A percentile compares a stretch with the other conserved stretches of the same genome.
phyloP scores from a whole-genome alignment of 2,888 invertebrate species.

The Torymus auratus region DNA sequence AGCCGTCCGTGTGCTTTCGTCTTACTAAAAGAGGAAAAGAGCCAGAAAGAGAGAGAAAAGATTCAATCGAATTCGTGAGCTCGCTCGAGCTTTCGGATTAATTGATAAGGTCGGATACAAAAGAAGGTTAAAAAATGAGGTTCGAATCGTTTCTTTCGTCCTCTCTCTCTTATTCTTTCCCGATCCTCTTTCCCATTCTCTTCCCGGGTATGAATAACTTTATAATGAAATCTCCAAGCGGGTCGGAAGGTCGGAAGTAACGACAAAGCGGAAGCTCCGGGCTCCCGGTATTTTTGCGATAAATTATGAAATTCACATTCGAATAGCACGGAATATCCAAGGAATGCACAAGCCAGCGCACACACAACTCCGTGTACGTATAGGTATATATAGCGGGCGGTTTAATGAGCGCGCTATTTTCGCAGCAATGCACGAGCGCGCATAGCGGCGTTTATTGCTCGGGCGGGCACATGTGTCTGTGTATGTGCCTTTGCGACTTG shows the following conservation, averaged over 20 bases:
- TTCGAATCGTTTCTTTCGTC: slow-evolving; percentile 19
- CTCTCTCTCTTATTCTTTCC: background rate
- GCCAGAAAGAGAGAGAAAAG: slow-evolving; percentile 12
- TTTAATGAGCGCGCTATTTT: slow-evolving; percentile 55
- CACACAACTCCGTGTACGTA: background rate
- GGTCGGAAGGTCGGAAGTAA: slow-evolving; percentile 27
- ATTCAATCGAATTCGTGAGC: slow-evolving; percentile 49
- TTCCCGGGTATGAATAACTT: slow-evolving; percentile 41
- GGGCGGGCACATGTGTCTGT: background rate
- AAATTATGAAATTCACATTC: slow-evolving; percentile 56
- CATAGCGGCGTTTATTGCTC: slow-evolving; percentile 14
- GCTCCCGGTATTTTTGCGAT: slow-evolving; percentile 30
- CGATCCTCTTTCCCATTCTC: background rate
- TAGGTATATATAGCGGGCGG: background rate
- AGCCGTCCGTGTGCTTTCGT: background rate
- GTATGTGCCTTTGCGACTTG: background rate
- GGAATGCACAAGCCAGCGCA: slow-evolving; percentile 7
- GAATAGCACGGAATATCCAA: slow-evolving; percentile 39
- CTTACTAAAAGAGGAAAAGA: too few species aligned
- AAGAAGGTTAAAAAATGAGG: slow-evolving; percentile 44
- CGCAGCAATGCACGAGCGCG: slow-evolving; percentile 32
- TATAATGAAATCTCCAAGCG: slow-evolving; percentile 50
- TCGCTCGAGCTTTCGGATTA: slow-evolving; percentile 49
- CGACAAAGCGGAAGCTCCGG: slow-evolving; percentile 30
- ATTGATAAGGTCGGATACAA: slow-evolving; percentile 56